Evolutionary conservation across 2,888 invertebrate species (phyloP).

Genomic region (Cartodere bifasciata): DNA sequence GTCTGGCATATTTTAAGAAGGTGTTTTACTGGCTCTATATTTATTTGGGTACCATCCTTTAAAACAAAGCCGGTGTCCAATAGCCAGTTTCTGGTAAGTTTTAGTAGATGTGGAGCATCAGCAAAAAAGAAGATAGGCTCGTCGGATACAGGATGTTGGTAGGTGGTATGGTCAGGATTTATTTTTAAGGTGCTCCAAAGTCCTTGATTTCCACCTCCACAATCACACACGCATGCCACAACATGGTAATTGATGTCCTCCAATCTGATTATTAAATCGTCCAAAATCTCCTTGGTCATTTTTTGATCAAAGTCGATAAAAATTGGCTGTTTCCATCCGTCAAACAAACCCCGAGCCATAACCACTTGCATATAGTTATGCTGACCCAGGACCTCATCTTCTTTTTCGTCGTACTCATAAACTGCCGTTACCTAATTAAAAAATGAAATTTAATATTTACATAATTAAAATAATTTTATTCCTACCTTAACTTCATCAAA

Average conservation of each 20-base stretch:
- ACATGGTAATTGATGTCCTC: conserved; percentile 18
- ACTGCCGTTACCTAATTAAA: too few relatives aligned
- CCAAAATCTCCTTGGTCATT: conserved; percentile 19
- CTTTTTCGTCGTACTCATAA: conserved; percentile 15
- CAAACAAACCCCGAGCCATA: conserved; percentile 18
- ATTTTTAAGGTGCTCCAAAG: conserved; percentile 20
- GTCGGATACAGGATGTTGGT: conserved; percentile 18
- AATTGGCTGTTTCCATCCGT: conserved; percentile 20
- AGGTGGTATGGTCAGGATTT: conserved; percentile 14
- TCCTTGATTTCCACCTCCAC: conserved; percentile 20
- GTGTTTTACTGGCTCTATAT: not conserved
- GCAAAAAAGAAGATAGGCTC: conserved; percentile 18
- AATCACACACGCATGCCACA: conserved; percentile 20
- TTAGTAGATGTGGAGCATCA: conserved; percentile 21
- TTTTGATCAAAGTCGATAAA: conserved; percentile 22
- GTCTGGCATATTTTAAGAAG: not conserved
- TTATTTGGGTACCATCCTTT: not conserved
- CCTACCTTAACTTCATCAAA: conserved; percentile 19
- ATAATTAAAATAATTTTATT: too few relatives aligned
- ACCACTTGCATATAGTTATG: conserved; percentile 20
- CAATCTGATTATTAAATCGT: conserved; percentile 14
- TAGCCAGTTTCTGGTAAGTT: conserved; percentile 20
- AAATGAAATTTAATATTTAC: conserved; percentile 4
- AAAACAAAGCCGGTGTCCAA: not conserved
- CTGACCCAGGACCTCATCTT: conserved; percentile 20